A percentile compares a stretch with the other conserved stretches of the same genome.
Conservation (phyloP, 1,140 invertebrate species). For the Nilaparvata lugens region DNA sequence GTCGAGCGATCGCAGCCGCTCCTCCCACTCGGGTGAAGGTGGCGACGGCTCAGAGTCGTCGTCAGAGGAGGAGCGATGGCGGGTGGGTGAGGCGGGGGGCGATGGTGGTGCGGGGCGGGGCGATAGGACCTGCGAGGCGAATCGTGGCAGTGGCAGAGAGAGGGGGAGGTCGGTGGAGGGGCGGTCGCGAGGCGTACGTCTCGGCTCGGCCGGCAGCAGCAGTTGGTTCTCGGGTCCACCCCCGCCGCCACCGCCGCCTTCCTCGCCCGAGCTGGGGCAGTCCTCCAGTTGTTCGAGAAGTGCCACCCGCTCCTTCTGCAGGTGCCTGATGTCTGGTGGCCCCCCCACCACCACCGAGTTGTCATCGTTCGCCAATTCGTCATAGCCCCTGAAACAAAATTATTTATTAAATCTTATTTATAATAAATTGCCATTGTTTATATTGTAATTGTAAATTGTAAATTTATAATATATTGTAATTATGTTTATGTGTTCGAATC, state of each 20-base stretch:
- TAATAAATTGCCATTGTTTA: background rate
- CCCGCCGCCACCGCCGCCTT: constrained; percentile 28
- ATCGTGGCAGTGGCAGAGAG: constrained; percentile 72
- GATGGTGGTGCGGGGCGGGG: constrained; percentile 22
- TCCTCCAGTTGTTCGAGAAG: constrained; percentile 61
- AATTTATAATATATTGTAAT: too few species aligned
- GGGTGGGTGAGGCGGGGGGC: constrained; percentile 23
- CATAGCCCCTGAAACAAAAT: constrained; percentile 25
- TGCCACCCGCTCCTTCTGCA: constrained; percentile 60
- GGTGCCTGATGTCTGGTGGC: constrained; percentile 51
- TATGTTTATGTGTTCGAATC: too few species aligned
- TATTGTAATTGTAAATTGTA: background rate
- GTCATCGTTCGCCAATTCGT: constrained; percentile 22
- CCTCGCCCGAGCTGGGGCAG: constrained; percentile 53
- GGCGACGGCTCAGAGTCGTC: constrained; percentile 35
- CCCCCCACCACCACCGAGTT: constrained; percentile 16
- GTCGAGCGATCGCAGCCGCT: constrained; percentile 78
- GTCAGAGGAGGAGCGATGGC: constrained; percentile 25
- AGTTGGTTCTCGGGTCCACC: constrained; percentile 63
- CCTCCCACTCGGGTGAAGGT: constrained; percentile 47
- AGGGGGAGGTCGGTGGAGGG: constrained; percentile 49
- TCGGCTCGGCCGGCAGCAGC: constrained; percentile 51
- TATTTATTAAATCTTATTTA: background rate
- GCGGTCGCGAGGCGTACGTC: constrained; percentile 40
- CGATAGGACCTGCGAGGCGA: constrained; percentile 56